phyloP scores from a whole-genome alignment of 2,888 invertebrate species.

The Phortica magna region DNA sequence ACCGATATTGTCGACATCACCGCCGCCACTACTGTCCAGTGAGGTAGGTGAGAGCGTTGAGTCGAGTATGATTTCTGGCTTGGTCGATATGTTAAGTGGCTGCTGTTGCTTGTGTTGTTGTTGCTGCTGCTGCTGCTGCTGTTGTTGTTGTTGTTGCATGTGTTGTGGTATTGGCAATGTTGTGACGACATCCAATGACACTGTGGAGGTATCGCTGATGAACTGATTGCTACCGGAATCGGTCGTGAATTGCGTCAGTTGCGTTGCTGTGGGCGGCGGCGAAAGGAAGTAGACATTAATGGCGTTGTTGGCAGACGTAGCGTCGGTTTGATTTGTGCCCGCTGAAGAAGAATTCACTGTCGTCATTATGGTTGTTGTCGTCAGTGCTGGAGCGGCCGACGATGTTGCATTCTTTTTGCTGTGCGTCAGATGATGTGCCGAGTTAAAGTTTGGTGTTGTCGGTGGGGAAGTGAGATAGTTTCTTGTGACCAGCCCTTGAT shows the following conservation, averaged over 20 bases:
- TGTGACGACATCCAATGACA: constrained; percentile 76
- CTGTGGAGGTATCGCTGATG: constrained; percentile 76
- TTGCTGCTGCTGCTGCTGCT: constrained; percentile 42
- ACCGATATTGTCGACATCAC: constrained; percentile 40
- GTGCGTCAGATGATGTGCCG: constrained; percentile 58
- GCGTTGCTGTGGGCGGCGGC: constrained; percentile 70
- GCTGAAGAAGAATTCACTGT: background rate
- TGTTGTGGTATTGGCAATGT: constrained; percentile 66
- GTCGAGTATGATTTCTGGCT: constrained; percentile 78
- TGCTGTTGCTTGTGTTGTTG: constrained; percentile 36
- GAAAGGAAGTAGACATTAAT: constrained; percentile 77
- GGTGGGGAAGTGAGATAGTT: constrained; percentile 77
- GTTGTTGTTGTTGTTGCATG: constrained; percentile 40
- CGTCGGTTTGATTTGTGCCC: constrained; percentile 16
- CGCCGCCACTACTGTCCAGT: constrained; percentile 56
- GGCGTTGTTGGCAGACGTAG: constrained; percentile 57
- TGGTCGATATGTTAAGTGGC: constrained; percentile 72
- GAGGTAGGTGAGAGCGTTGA: constrained; percentile 76
- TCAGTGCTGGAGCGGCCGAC: background rate
- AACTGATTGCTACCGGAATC: constrained; percentile 57
- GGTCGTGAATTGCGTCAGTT: constrained; percentile 53
- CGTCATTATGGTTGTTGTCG: background rate
- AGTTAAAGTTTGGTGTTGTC: constrained; percentile 71
- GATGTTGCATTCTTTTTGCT: background rate
- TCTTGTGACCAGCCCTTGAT: constrained; percentile 72